Evolutionary conservation across 2,797 vertebrate species (phyloP).

Genomic region (Mormyrus proboscirostris): DNA sequence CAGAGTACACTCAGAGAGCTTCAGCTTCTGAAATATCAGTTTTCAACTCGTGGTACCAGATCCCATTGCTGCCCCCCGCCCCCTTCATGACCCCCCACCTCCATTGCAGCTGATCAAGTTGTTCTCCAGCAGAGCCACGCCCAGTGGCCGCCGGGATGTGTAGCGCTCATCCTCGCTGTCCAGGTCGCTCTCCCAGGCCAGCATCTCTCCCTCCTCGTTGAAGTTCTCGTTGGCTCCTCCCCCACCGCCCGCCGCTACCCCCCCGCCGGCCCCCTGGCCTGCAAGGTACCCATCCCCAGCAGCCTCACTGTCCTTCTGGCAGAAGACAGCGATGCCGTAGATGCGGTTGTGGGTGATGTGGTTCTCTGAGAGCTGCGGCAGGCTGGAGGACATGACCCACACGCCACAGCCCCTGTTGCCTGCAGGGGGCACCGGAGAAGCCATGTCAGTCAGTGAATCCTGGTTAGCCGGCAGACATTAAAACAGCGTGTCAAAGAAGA

Average conservation of each 20-base stretch:
- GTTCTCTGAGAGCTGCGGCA: slow-evolving; percentile 78
- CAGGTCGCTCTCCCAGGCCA: slow-evolving; percentile 76
- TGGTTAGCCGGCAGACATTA: neutral
- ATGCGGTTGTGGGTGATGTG: slow-evolving; percentile 81
- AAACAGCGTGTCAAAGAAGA: neutral
- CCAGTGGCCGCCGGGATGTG: slow-evolving; percentile 64
- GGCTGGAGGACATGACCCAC: slow-evolving; percentile 86
- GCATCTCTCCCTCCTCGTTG: slow-evolving; percentile 77
- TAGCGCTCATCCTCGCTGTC: slow-evolving; percentile 76
- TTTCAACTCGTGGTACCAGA: neutral
- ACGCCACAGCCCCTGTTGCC: slow-evolving; percentile 86
- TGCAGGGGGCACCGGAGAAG: slow-evolving; percentile 36
- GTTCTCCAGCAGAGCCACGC: slow-evolving; percentile 74
- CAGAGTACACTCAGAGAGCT: neutral
- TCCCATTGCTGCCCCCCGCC: neutral
- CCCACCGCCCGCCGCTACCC: slow-evolving; percentile 45
- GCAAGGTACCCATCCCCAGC: slow-evolving; percentile 58
- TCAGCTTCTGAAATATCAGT: neutral
- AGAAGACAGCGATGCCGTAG: slow-evolving; percentile 82
- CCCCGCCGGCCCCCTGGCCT: slow-evolving; percentile 58
- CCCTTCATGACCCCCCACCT: neutral
- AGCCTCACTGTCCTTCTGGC: slow-evolving; percentile 71
- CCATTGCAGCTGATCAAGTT: slow-evolving; percentile 78
- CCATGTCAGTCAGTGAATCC: neutral
- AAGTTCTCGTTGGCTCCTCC: slow-evolving; percentile 70